Percentiles rank a stretch among this genome's conserved stretches.
Conservation (phyloP, 2,113 vertebrate genomes). For the Pseudonaja textilis region DNA sequence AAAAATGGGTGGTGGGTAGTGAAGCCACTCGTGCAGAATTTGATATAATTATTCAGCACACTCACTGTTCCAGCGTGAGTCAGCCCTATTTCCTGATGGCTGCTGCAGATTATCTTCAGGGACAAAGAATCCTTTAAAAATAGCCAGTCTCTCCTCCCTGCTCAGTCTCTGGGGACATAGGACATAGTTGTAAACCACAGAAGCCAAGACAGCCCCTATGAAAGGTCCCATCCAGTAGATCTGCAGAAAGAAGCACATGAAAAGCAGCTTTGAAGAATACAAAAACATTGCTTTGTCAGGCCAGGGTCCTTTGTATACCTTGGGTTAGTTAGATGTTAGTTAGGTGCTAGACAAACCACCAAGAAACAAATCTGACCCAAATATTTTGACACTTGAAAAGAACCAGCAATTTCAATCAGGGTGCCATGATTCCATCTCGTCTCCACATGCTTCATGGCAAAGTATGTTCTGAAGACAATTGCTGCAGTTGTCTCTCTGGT, state of each 20-base stretch:
- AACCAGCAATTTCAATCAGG: neutral
- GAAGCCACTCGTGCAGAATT: neutral
- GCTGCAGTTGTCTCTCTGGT: neutral
- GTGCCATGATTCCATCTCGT: neutral
- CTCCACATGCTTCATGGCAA: neutral
- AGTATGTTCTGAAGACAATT: neutral
- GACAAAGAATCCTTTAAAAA: conserved; percentile 60
- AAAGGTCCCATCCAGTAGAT: conserved; percentile 73
- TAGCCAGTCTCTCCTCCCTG: conserved; percentile 59
- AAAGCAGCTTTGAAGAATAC: neutral
- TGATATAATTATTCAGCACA: neutral
- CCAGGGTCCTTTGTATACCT: neutral
- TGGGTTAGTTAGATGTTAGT: neutral
- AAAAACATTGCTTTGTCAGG: neutral
- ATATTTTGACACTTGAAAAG: neutral
- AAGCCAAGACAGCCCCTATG: conserved; percentile 61
- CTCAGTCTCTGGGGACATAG: conserved; percentile 65
- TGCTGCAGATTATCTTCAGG: conserved; percentile 60
- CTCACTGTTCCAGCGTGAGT: neutral
- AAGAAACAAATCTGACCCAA: neutral
- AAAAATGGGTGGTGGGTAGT: neutral
- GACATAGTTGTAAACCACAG: conserved; percentile 68
- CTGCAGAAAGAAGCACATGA: conserved; percentile 46
- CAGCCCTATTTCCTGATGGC: neutral
- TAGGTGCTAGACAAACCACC: neutral